Evolutionary conservation across 2,113 vertebrate species (phyloP).

Genomic region (Pholis gunnellus): DNA sequence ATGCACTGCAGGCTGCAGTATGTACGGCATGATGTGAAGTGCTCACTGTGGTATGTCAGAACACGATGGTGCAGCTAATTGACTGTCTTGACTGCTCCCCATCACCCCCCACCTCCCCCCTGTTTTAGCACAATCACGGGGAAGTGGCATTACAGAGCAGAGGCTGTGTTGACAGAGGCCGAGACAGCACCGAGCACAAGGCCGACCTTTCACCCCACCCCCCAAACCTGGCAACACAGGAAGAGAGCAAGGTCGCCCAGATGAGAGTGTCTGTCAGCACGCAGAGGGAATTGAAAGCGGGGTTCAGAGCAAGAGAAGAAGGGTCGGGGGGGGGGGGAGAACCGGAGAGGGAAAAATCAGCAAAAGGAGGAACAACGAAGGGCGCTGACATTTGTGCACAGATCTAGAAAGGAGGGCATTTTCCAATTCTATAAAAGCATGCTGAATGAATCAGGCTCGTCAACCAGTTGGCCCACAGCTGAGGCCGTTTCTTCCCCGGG

Average conservation of each 20-base stretch:
- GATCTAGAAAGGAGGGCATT: conserved; percentile 47
- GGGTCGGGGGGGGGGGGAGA: background rate
- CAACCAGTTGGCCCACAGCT: conserved; percentile 46
- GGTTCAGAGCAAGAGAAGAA: conserved; percentile 38
- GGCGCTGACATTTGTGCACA: conserved; percentile 49
- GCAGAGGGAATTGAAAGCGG: conserved; percentile 69
- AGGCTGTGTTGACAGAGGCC: conserved; percentile 80
- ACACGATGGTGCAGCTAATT: conserved; percentile 63
- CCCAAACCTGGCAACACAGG: conserved; percentile 72
- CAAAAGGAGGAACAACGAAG: conserved; percentile 8
- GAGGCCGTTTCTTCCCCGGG: conserved; percentile 25
- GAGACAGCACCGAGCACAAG: conserved; percentile 71
- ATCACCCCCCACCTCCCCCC: conserved; percentile 5
- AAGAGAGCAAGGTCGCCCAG: conserved; percentile 76
- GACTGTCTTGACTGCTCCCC: conserved; percentile 55
- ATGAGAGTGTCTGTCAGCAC: conserved; percentile 79
- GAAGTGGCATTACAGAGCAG: conserved; percentile 71
- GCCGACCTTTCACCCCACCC: conserved; percentile 70
- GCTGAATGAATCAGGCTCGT: conserved; percentile 60
- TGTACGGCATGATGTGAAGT: conserved; percentile 13
- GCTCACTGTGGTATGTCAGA: conserved; percentile 54
- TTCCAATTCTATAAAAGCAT: conserved; percentile 45
- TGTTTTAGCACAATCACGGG: conserved; percentile 50
- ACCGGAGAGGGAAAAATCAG: background rate
- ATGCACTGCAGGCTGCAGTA: conserved; percentile 8